Evolutionary conservation across 2,888 invertebrate species (phyloP).

Genomic region (Sicus ferrugineus): DNA sequence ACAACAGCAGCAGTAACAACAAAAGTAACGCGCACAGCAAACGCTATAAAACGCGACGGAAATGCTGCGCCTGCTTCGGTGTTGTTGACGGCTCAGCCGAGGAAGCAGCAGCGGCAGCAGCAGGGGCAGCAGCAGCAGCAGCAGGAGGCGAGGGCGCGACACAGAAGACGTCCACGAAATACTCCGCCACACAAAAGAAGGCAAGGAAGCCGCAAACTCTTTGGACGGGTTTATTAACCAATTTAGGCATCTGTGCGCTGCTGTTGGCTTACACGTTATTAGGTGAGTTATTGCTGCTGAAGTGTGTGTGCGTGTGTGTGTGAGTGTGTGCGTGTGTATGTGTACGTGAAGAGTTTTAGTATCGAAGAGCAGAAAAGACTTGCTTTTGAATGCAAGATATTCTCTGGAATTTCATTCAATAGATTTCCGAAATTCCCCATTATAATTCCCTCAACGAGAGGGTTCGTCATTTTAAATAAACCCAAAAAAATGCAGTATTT

Average conservation of each 20-base stretch:
- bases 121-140: constrained; percentile 11
- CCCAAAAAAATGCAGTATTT: too few relatives aligned
- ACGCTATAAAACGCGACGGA: constrained; percentile 43
- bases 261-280: constrained; percentile 81
- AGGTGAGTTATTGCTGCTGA: constrained; percentile 63
- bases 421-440: too few relatives aligned
- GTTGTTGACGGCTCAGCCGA: too few relatives aligned
- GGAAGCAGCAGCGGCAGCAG: constrained; percentile 9
- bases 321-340: too few relatives aligned
- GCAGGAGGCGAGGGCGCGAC: constrained; percentile 37
- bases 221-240: constrained; percentile 77
- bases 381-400: too few relatives aligned
- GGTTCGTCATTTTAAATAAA: too few relatives aligned
- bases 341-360: too few relatives aligned
- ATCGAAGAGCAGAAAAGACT: too few relatives aligned
- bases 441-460: too few relatives aligned
- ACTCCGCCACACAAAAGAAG: constrained; percentile 37
- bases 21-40: constrained; percentile 45
- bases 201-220: constrained; percentile 57
- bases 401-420: too few relatives aligned
- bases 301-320: too few relatives aligned
- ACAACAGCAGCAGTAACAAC: constrained; percentile 20
- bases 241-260: constrained; percentile 82
- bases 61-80: constrained; percentile 47
- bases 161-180: constrained; percentile 28